Conservation (phyloP, 1,140 invertebrate genomes). For the Trissolcus basalis region DNA sequence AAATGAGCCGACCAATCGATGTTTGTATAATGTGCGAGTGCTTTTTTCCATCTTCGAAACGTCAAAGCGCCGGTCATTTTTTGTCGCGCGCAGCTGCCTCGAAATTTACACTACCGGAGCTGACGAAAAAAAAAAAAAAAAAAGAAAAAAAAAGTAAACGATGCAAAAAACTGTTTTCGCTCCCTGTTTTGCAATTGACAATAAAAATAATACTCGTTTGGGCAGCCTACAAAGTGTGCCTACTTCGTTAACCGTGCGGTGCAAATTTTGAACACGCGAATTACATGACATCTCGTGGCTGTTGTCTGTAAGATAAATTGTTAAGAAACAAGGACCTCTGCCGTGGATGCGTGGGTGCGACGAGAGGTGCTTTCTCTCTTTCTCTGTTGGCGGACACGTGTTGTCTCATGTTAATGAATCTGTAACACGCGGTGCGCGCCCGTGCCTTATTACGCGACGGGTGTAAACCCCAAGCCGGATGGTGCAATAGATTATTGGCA, state of each 20-base stretch:
- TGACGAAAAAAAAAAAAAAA: constrained; percentile 10
- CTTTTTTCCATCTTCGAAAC: constrained; percentile 10
- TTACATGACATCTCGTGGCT: no score
- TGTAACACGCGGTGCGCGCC: constrained; percentile 47
- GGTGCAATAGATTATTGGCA: constrained; percentile 59
- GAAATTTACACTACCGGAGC: constrained; percentile 5
- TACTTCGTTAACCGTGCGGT: background rate
- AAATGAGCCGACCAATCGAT: constrained; percentile 28
- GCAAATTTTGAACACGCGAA: background rate
- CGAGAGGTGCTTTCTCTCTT: no score
- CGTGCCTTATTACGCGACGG: constrained; percentile 53
- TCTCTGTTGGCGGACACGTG: no score
- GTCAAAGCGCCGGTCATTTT: constrained; percentile 5
- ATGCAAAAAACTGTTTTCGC: no score
- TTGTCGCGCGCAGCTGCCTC: constrained; percentile 12
- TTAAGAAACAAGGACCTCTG: no score
- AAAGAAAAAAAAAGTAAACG: constrained; percentile 7
- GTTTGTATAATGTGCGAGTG: constrained; percentile 32
- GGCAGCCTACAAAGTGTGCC: constrained; percentile 23
- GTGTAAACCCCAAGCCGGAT: constrained; percentile 48
- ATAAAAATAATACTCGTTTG: constrained; percentile 38
- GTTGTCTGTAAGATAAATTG: no score
- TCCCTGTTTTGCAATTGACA: constrained; percentile 21
- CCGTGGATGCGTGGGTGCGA: no score
- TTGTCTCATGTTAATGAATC: constrained; percentile 57